Percentiles rank a stretch among this genome's conserved stretches.
These are phyloP conservation scores for Diarsia dahlii DNA, from an alignment of 2,888 invertebrate genomes.

Conservation along the genomic window DNA sequence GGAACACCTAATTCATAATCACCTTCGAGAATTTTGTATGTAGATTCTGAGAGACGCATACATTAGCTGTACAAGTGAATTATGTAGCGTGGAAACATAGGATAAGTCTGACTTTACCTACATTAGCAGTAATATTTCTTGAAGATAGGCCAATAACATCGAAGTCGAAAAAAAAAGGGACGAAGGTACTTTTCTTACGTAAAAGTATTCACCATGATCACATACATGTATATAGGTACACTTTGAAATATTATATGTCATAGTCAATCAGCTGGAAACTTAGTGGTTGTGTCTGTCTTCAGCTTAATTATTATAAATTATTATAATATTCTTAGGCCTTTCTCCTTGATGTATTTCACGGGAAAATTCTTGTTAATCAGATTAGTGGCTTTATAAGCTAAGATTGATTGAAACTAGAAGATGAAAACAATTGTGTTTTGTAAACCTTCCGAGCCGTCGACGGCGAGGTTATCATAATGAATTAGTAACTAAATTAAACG, in stretches of 20 bases:
- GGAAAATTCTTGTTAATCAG: conserved; percentile 38
- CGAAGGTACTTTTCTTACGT: not conserved
- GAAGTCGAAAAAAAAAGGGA: not conserved
- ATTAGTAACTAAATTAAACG: conserved; percentile 53
- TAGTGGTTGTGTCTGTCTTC: not conserved
- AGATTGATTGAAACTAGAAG: conserved; percentile 54
- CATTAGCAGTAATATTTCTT: not conserved
- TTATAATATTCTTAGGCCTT: conserved; percentile 35
- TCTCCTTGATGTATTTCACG: conserved; percentile 30
- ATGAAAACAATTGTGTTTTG: conserved; percentile 47
- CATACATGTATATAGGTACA: no score
- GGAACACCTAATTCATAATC: conserved; percentile 50
- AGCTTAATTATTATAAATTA: conserved; percentile 30
- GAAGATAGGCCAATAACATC: not conserved
- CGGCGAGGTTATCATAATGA: conserved; percentile 52
- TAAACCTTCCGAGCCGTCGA: conserved; percentile 30
- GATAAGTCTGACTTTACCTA: not conserved
- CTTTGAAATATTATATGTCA: no score
- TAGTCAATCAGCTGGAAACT: not conserved
- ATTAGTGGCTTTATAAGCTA: conserved; percentile 42
- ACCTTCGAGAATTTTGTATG: conserved; percentile 34
- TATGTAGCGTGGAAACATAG: not conserved
- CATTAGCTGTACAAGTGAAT: conserved; percentile 14
- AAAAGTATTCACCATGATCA: not conserved
- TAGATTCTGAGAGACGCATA: conserved; percentile 7